phyloP scores from a whole-genome alignment of 2,797 vertebrate species.

The Spinus olivaceus region DNA sequence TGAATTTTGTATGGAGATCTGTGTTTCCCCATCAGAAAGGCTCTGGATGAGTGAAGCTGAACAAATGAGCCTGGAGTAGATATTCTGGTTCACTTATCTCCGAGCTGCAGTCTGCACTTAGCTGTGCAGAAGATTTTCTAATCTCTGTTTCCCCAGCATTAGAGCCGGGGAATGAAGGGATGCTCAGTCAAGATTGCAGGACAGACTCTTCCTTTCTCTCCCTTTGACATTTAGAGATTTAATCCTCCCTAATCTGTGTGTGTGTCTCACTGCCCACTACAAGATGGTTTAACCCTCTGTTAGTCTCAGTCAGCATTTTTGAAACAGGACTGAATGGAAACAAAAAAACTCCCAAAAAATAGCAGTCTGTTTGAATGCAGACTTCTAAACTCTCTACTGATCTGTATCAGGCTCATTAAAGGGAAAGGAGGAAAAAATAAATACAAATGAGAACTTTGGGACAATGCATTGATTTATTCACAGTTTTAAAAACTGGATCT shows the following conservation, averaged over 20 bases:
- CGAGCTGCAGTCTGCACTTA: constrained; percentile 4
- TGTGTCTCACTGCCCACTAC: neutral
- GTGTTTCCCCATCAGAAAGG: neutral
- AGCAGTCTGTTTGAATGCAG: neutral
- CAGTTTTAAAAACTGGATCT: neutral
- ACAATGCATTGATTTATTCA: neutral
- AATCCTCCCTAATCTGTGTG: neutral
- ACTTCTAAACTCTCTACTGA: neutral
- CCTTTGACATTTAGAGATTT: neutral
- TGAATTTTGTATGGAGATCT: constrained; percentile 1
- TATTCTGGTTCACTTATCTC: constrained; percentile 46
- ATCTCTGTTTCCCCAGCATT: constrained; percentile 49
- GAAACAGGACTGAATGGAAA: neutral
- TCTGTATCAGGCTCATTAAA: neutral
- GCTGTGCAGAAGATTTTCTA: constrained; percentile 18
- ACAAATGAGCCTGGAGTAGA: constrained; percentile 30
- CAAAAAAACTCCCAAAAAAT: accelerated
- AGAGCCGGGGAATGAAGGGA: neutral
- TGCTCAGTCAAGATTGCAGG: neutral
- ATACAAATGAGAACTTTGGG: neutral
- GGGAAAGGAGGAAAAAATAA: neutral
- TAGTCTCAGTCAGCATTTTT: neutral
- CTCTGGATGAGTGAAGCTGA: constrained; percentile 20
- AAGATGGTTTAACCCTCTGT: neutral
- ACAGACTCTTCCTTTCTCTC: neutral